Base-by-base conservation (phyloP, 1,140 invertebrate genomes). In the Protaetia brevitarsis region DNA sequence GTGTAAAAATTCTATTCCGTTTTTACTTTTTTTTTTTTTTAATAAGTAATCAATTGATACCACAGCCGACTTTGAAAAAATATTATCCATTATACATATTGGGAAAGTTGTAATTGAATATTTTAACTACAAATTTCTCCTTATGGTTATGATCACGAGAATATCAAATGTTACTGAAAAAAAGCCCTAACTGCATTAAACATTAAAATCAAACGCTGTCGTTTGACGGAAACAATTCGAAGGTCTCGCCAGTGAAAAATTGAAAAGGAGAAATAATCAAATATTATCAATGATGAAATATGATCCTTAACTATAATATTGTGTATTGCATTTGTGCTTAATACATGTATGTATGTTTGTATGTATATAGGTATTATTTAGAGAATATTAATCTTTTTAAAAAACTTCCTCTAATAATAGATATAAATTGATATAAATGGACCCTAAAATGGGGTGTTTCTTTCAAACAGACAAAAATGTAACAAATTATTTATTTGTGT, bases 31-130 rank as follows among this genome's bases (percentile, higher is more conserved):
- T 45, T 51, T 51, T 21, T 23, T 19, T 51, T 51, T 51, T 51
- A 51, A 45, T 45, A 45, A 51, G 21, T 51, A 51, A 51, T 51
- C 41, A 51, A 51, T 51, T 51, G 41, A 51, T 51, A 51, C 41
- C 41, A 51, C 41, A 51, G 41, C 41, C 41, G 41, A 51, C 41
- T 51, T 51, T 51, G 41, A 51, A 51, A 51, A 51, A 51, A 23
- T 51, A 51, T 51, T 51, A 51, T 51, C 41, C 41, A 19, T 51
- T 51, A 23, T 51, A 51, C 21, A 51, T 51, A 51, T 23, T 51
- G 41, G 41, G 41, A 51, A 51, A 51, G 41, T 8, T 51, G 26
- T 51, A 51, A 51, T 51, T 51, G 41, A 51, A 51, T 23, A 51
- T 16, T 51, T 51, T 51, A 23, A 51, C 41, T 51, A 51, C 19